Evolutionary conservation across 1,140 invertebrate species (phyloP).

Genomic region (Aporrectodea caliginosa): DNA sequence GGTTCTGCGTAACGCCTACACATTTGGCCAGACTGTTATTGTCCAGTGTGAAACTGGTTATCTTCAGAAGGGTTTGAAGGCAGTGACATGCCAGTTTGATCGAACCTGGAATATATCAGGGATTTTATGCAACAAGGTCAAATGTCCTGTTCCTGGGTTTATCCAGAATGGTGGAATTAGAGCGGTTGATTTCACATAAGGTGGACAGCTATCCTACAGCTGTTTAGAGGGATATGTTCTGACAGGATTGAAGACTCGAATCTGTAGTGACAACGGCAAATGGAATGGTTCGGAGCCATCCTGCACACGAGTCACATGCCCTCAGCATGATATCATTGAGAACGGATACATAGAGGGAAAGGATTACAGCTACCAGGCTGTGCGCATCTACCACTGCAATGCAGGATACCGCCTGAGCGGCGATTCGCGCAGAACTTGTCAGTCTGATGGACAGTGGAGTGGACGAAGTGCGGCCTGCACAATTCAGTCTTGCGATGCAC

Average conservation of each 20-base stretch:
- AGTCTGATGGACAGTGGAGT: conserved; percentile 74
- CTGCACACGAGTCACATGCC: background rate
- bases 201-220: conserved; percentile 34
- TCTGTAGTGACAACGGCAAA: conserved; percentile 74
- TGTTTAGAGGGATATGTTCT: conserved; percentile 59
- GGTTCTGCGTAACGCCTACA: background rate
- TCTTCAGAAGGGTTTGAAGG: background rate
- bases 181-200: background rate
- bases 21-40: background rate
- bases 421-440: conserved; percentile 68
- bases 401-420: conserved; percentile 77
- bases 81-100: background rate
- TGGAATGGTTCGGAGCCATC: conserved; percentile 77
- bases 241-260: conserved; percentile 44
- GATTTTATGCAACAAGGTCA: background rate
- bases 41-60: background rate
- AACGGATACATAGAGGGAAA: conserved; percentile 7
- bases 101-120: conserved; percentile 9
- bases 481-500: background rate
- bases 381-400: background rate
- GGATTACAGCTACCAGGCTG: background rate
- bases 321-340: background rate
- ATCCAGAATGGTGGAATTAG: background rate
- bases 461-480: conserved; percentile 55
- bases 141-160: background rate